phyloP scores from a whole-genome alignment of 2,888 invertebrate species.

The Galerucella nymphaeae region DNA sequence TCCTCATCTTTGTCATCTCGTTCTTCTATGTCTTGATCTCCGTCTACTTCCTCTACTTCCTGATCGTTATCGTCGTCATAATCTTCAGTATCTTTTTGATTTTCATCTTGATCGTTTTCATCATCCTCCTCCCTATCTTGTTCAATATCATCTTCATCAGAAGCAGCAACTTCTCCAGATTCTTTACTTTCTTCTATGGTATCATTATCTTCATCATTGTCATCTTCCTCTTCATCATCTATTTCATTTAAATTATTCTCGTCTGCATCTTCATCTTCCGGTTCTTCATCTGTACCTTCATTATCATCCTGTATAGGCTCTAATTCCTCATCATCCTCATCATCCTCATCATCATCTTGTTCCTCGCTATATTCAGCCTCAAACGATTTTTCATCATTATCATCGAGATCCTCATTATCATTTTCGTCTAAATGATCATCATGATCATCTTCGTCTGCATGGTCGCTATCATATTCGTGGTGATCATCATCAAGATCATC shows the following conservation, averaged over 20 bases:
- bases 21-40: constrained; percentile 50
- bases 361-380: constrained; percentile 24
- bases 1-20: constrained; percentile 46
- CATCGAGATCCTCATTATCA: constrained; percentile 48
- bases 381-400: constrained; percentile 46
- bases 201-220: constrained; percentile 59
- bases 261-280: constrained; percentile 49
- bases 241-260: constrained; percentile 45
- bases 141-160: constrained; percentile 64
- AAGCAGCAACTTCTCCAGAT: constrained; percentile 68
- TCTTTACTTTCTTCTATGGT: constrained; percentile 61
- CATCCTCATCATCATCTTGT: constrained; percentile 53
- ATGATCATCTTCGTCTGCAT: constrained; percentile 43
- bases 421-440: constrained; percentile 46
- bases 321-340: constrained; percentile 55
- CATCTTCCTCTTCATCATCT: constrained; percentile 39
- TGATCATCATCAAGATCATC: constrained; percentile 58
- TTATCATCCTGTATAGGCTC: constrained; percentile 54
- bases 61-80: constrained; percentile 60
- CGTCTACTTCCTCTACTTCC: constrained; percentile 57
- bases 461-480: constrained; percentile 32
- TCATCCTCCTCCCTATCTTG: constrained; percentile 42
- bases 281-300: constrained; percentile 45
- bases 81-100: background rate
- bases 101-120: constrained; percentile 13